phyloP scores from a whole-genome alignment of 2,888 invertebrate species.

The Mythimna impura region DNA sequence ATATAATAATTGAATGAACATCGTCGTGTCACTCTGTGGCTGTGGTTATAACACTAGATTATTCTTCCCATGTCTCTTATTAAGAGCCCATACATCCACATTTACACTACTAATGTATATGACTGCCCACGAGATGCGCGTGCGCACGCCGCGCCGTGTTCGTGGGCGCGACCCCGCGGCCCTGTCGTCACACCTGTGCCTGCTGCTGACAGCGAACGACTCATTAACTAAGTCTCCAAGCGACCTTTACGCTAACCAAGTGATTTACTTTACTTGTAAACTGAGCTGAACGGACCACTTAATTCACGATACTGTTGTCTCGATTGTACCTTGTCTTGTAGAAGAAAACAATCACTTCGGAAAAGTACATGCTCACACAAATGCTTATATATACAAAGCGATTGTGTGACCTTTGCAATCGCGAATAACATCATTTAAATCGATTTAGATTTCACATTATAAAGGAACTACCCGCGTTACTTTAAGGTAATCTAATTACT shows the following conservation, averaged over 20 bases:
- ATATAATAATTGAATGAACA: too few relatives aligned
- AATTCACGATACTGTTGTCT: slow-evolving; percentile 4
- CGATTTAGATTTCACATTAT: neutral
- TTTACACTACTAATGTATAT: slow-evolving; percentile 8
- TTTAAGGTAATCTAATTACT: neutral
- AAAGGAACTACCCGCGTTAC: neutral
- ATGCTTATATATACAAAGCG: neutral
- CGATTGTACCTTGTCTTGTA: neutral
- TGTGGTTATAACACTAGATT: too few relatives aligned
- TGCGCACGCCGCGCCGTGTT: slow-evolving; percentile 3
- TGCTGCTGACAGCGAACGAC: neutral
- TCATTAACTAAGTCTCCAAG: slow-evolving; percentile 21
- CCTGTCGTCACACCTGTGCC: slow-evolving; percentile 12
- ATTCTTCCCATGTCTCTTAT: slow-evolving; percentile 5
- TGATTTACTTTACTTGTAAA: slow-evolving; percentile 11
- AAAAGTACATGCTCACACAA: neutral
- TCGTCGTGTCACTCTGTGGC: too few relatives aligned
- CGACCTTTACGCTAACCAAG: slow-evolving; percentile 22
- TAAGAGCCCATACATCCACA: slow-evolving; percentile 25
- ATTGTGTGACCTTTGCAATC: slow-evolving; percentile 6
- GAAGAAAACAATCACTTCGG: neutral
- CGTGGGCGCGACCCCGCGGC: slow-evolving; percentile 14
- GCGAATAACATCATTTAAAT: slow-evolving; percentile 9
- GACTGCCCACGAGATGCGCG: slow-evolving; percentile 21
- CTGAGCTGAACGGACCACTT: slow-evolving; percentile 2